Evolutionary conservation across 2,113 vertebrate genomes (phyloP).

Genomic region (Caranx ignobilis): DNA sequence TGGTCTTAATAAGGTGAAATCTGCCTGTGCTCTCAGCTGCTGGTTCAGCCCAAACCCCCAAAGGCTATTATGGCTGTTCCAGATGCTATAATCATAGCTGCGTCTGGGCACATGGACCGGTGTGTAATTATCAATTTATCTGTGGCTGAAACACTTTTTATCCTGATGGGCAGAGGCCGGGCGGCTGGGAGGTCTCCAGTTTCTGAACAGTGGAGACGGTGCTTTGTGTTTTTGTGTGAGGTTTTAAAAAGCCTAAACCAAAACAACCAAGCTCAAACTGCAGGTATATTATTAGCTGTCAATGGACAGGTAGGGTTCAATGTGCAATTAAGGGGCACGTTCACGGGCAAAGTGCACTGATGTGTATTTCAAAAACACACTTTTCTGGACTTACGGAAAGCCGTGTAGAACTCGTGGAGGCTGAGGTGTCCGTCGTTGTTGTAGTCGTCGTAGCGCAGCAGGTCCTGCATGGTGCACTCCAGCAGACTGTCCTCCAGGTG

Average conservation of each 20-base stretch:
- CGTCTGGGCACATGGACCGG: constrained; percentile 19
- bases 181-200: neutral
- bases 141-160: constrained; percentile 41
- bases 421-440: constrained; percentile 89
- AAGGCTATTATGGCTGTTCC: constrained; percentile 54
- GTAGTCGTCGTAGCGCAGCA: constrained; percentile 96
- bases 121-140: constrained; percentile 59
- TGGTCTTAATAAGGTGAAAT: constrained; percentile 63
- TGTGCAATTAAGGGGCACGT: no score
- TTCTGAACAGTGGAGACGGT: neutral
- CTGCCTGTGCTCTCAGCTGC: constrained; percentile 58
- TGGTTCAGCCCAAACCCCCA: constrained; percentile 42
- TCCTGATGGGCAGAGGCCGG: constrained; percentile 22
- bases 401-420: constrained; percentile 92
- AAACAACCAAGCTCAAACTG: neutral
- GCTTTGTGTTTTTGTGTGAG: neutral
- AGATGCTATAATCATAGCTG: constrained; percentile 61
- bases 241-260: neutral
- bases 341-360: no score
- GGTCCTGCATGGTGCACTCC: constrained; percentile 89
- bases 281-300: neutral
- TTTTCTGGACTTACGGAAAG: constrained; percentile 91
- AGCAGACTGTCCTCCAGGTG: constrained; percentile 84
- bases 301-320: neutral
- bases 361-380: no score